phyloP scores from a whole-genome alignment of 2,888 invertebrate species.

The Platycheirus rosarum region DNA sequence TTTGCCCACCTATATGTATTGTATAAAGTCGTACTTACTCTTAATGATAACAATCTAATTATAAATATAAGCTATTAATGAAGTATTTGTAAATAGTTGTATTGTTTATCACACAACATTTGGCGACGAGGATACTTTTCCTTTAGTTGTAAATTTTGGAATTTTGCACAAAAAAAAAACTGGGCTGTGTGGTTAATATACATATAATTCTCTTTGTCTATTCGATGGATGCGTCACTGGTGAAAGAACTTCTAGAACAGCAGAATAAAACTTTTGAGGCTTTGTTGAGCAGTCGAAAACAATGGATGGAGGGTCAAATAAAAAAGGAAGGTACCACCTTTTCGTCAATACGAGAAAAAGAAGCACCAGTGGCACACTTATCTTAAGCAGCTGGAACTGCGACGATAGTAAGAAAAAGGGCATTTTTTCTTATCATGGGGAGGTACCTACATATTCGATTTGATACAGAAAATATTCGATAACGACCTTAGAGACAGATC shows the following conservation, averaged over 20 bases:
- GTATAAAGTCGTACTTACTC: too few species aligned
- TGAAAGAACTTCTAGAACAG: neutral
- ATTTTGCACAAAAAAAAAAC: too few species aligned
- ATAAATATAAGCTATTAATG: too few species aligned
- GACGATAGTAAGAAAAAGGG: neutral
- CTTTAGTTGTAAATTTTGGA: too few species aligned
- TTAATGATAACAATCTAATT: too few species aligned
- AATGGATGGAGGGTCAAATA: slow-evolving; percentile 3
- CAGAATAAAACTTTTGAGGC: neutral
- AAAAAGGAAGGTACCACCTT: neutral
- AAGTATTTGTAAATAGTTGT: too few species aligned
- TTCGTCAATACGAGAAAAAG: slow-evolving; percentile 1
- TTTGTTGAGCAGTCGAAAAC: neutral
- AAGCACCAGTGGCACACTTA: slow-evolving; percentile 2
- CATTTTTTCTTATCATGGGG: slow-evolving; percentile 9
- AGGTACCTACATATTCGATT: neutral
- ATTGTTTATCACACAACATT: too few species aligned
- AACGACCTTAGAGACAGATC: too few species aligned
- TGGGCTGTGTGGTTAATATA: too few species aligned
- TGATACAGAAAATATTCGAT: neutral
- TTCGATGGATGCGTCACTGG: neutral
- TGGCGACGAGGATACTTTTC: too few species aligned
- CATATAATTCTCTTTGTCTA: neutral
- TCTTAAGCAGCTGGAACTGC: neutral
- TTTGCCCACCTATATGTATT: too few species aligned